Evolutionary conservation across 2,113 vertebrate genomes (phyloP).

Genomic region (Trogon melanurus): DNA sequence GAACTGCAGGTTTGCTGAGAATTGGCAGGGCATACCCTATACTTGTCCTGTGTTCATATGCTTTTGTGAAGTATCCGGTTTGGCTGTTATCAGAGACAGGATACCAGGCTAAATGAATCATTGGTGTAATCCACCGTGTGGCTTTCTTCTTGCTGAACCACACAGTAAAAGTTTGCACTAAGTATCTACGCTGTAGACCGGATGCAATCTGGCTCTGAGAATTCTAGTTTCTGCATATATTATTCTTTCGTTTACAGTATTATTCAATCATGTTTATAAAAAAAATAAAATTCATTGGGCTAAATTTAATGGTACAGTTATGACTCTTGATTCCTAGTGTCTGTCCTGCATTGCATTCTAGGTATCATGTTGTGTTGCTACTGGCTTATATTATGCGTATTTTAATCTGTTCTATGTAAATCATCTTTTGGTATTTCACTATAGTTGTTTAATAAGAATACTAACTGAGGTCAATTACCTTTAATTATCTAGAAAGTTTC

Average conservation of each 20-base stretch:
- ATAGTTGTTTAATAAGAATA: background rate
- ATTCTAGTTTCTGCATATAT: background rate
- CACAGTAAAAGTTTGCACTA: background rate
- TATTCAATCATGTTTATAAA: background rate
- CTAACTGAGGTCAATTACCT: background rate
- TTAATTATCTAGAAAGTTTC: background rate
- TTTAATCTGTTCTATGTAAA: background rate
- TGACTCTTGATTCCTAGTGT: background rate
- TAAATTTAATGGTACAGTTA: background rate
- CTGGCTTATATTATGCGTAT: background rate
- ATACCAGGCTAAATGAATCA: background rate
- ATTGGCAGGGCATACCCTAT: background rate
- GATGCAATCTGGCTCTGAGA: background rate
- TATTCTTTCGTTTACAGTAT: background rate
- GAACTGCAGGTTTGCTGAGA: background rate
- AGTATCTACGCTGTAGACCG: rapidly evolving
- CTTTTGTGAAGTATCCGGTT: background rate
- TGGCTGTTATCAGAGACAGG: background rate
- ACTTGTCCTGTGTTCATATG: background rate
- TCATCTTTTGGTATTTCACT: background rate
- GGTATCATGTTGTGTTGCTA: background rate
- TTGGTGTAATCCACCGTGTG: background rate
- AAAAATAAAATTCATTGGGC: no score
- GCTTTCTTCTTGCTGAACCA: background rate
- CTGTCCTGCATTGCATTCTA: background rate